Conservation (phyloP, 2,113 vertebrate genomes). For the Brachionichthys hirsutus region DNA sequence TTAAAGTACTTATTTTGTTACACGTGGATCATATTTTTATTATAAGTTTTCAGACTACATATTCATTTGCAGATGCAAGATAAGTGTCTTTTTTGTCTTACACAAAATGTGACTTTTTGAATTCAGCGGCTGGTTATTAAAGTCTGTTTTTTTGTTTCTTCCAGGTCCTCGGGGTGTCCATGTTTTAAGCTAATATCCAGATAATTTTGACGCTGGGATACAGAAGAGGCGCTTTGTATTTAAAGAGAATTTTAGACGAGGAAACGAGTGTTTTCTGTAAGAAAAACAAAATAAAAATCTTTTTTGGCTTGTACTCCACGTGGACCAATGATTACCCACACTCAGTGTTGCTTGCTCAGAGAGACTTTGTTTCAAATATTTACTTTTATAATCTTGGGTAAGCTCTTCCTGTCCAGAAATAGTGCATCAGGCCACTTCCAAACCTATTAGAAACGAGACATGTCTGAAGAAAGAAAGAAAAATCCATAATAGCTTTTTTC, state of each 20-base stretch:
- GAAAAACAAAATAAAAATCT: constrained; percentile 78
- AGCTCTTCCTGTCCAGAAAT: constrained; percentile 77
- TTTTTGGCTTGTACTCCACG: constrained; percentile 83
- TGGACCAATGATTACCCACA: constrained; percentile 90
- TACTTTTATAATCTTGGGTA: constrained; percentile 81
- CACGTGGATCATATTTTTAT: too few species aligned
- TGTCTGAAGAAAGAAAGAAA: constrained; percentile 68
- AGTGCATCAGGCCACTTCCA: constrained; percentile 75
- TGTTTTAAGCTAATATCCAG: constrained; percentile 91
- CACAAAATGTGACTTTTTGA: not conserved
- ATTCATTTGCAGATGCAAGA: too few species aligned
- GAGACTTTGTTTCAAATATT: constrained; percentile 83
- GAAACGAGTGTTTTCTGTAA: constrained; percentile 91
- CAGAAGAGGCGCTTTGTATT: constrained; percentile 94
- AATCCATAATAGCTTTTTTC: constrained; percentile 71
- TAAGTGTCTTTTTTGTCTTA: too few species aligned
- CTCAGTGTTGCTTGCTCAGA: constrained; percentile 98
- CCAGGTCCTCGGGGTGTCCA: constrained; percentile 98
- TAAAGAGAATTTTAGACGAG: constrained; percentile 91
- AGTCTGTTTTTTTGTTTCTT: constrained; percentile 65
- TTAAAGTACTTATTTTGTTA: not conserved
- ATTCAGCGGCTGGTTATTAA: constrained; percentile 33
- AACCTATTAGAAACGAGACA: constrained; percentile 73
- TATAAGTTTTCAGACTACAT: too few species aligned
- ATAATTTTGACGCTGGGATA: constrained; percentile 78